phyloP scores from a whole-genome alignment of 2,888 invertebrate genomes.

The Euclidia mi region DNA sequence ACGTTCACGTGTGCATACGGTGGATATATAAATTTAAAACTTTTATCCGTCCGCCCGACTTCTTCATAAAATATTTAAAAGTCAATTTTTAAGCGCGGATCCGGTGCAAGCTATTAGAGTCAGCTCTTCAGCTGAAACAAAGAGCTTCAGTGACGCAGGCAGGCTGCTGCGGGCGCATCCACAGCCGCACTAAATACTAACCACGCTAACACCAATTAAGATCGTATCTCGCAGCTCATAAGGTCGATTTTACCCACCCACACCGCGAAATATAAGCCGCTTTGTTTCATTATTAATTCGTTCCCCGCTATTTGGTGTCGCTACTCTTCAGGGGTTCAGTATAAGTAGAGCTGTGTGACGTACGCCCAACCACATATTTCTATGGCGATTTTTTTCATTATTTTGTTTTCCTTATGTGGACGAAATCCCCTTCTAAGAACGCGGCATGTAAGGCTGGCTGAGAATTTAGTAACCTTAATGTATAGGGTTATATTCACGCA shows the following conservation, averaged over 20 bases:
- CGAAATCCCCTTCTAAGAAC: conserved; percentile 39
- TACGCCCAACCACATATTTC: conserved; percentile 73
- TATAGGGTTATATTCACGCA: not conserved
- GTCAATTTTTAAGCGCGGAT: conserved; percentile 87
- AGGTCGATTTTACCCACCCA: conserved; percentile 74
- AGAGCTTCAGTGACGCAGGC: conserved; percentile 84
- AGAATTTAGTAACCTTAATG: conserved; percentile 18
- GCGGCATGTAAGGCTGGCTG: conserved; percentile 6
- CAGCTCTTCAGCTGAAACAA: conserved; percentile 89
- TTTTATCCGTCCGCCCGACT: conserved; percentile 70
- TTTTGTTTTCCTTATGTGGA: conserved; percentile 47
- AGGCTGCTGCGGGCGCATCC: conserved; percentile 78
- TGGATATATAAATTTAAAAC: conserved; percentile 61
- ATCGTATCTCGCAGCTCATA: conserved; percentile 78
- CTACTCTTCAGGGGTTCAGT: conserved; percentile 80
- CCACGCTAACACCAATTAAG: conserved; percentile 78
- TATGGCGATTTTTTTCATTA: conserved; percentile 58
- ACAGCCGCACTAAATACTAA: conserved; percentile 74
- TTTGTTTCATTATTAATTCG: conserved; percentile 86
- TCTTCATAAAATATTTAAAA: conserved; percentile 87
- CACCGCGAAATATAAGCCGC: conserved; percentile 72
- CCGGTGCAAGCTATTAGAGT: conserved; percentile 89
- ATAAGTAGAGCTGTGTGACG: conserved; percentile 78
- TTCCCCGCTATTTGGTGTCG: conserved; percentile 87
- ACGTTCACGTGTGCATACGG: conserved; percentile 40